These are phyloP conservation scores for Menidia beryllina DNA, from an alignment of 2,113 vertebrate genomes.

Conservation along the genomic window DNA sequence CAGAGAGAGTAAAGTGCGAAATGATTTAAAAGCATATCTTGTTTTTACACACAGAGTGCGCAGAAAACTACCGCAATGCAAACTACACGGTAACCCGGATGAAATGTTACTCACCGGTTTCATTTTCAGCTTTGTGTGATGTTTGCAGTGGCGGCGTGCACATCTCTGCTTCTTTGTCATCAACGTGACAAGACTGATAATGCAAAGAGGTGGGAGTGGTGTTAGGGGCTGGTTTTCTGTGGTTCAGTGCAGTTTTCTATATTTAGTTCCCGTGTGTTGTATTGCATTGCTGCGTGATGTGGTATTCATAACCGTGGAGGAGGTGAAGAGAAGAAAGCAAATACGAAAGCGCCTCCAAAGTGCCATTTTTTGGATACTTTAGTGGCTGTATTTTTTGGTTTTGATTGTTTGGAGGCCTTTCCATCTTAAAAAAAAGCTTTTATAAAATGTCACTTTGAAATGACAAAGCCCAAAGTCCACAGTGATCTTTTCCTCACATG, in stretches of 20 bases:
- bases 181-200: conserved; percentile 33
- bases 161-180: conserved; percentile 16
- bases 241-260: conserved; percentile 31
- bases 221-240: background rate
- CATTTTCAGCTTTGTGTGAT: conserved; percentile 15
- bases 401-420: too few species aligned
- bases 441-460: too few species aligned
- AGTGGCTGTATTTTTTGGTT: background rate
- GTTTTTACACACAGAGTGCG: conserved; percentile 2
- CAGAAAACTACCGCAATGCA: conserved; percentile 7
- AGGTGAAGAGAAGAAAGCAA: conserved; percentile 2
- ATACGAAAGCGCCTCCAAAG: background rate
- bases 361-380: background rate
- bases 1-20: conserved; percentile 14
- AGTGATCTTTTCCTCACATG: background rate
- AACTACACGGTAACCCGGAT: background rate
- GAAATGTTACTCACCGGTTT: background rate
- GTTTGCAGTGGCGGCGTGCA: conserved; percentile 10
- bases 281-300: conserved; percentile 35
- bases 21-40: background rate
- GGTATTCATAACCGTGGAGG: conserved; percentile 9
- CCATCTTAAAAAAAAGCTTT: too few species aligned
- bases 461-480: too few species aligned
- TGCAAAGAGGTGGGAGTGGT: conserved; percentile 36
- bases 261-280: conserved; percentile 51